These are phyloP conservation scores for Nasua narica DNA, from an alignment of 2,797 vertebrate species.

Conservation along the genomic window DNA sequence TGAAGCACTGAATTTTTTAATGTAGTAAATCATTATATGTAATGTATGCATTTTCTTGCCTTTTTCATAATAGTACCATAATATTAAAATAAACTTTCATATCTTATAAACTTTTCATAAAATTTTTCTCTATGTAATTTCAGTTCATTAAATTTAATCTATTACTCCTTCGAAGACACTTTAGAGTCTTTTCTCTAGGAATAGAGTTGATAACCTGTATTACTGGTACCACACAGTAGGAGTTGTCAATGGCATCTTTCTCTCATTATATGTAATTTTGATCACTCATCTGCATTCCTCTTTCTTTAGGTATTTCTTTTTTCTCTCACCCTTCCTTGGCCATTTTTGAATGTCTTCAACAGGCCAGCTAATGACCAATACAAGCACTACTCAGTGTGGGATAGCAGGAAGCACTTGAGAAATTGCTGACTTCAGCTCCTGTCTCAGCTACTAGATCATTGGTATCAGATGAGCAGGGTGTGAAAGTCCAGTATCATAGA, in stretches of 20 bases:
- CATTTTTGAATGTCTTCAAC: background rate
- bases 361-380: background rate
- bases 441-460: background rate
- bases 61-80: background rate
- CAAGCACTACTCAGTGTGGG: background rate
- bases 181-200: background rate
- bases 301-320: background rate
- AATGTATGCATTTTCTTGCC: background rate
- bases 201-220: background rate
- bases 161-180: background rate
- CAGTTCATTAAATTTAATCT: background rate
- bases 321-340: background rate
- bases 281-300: background rate
- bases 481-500: background rate
- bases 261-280: background rate
- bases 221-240: background rate
- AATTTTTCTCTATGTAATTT: background rate
- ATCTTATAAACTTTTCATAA: background rate
- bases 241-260: background rate
- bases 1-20: background rate
- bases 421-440: background rate
- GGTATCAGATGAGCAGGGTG: background rate
- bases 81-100: background rate
- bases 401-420: background rate
- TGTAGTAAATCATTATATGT: background rate